phyloP scores from a whole-genome alignment of 2,797 vertebrate species.

The Oophaga sylvatica region DNA sequence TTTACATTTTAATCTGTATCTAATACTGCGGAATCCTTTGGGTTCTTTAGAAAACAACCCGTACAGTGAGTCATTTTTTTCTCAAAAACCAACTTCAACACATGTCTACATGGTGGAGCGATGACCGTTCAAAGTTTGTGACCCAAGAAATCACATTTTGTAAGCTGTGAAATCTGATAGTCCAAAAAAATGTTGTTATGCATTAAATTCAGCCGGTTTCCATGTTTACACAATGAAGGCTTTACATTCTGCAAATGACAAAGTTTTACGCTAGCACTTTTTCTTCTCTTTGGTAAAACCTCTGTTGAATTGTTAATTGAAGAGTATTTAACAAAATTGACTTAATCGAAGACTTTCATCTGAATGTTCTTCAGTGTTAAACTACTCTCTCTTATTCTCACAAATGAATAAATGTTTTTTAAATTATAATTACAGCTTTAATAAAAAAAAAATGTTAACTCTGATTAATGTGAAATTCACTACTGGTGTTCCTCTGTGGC shows the following conservation, averaged over 20 bases:
- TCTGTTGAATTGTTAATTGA: constrained; percentile 19
- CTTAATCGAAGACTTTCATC: constrained; percentile 27
- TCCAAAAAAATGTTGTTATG: too few species aligned
- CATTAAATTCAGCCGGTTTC: not conserved
- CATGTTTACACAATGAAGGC: not conserved
- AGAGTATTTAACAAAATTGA: constrained; percentile 1
- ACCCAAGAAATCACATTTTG: not conserved
- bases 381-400: constrained; percentile 52
- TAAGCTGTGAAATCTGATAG: too few species aligned
- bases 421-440: constrained; percentile 66
- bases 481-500: constrained; percentile 68
- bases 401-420: constrained; percentile 65
- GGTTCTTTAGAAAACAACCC: too few species aligned
- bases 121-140: not conserved
- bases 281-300: not conserved
- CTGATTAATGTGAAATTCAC: constrained; percentile 71
- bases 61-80: too few species aligned
- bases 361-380: constrained; percentile 25
- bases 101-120: not conserved
- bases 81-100: too few species aligned
- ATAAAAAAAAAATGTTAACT: constrained; percentile 68
- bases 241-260: not conserved
- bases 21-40: too few species aligned
- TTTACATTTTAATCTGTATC: too few species aligned
- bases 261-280: not conserved